Evolutionary conservation across 2,888 invertebrate species (phyloP).

Genomic region (Lasioglossum malachurum): DNA sequence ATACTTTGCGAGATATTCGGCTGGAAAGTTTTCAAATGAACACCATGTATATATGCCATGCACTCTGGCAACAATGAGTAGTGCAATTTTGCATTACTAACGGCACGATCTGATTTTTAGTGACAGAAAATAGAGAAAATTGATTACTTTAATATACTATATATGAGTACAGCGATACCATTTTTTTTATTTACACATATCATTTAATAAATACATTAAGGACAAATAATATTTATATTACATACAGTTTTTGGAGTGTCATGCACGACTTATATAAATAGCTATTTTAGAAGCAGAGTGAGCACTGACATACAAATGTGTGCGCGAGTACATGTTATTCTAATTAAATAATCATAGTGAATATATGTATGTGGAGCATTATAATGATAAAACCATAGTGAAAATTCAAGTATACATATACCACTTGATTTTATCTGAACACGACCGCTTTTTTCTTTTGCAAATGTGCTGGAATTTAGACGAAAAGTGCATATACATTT

Average conservation of each 20-base stretch:
- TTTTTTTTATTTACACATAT: conserved; percentile 66
- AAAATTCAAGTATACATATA: not conserved
- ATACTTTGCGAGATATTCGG: no score
- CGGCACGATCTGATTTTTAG: not conserved
- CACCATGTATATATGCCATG: not conserved
- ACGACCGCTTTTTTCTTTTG: not conserved
- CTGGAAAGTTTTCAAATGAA: no score
- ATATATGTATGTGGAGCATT: conserved; percentile 16
- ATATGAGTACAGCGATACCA: conserved; percentile 33
- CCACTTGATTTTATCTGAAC: not conserved
- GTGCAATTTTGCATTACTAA: not conserved
- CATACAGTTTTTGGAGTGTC: conserved; percentile 28
- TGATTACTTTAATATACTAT: conserved; percentile 17
- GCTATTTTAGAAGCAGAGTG: conserved; percentile 29
- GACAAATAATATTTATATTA: conserved; percentile 53
- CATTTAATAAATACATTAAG: conserved; percentile 69
- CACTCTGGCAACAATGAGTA: not conserved
- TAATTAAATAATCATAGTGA: conserved; percentile 32
- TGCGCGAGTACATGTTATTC: conserved; percentile 42
- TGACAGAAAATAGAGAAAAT: not conserved
- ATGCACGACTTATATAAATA: conserved; percentile 51
- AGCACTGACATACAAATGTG: conserved; percentile 46
- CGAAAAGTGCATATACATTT: not conserved
- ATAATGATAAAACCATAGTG: not conserved
- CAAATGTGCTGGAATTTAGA: not conserved